phyloP scores from a whole-genome alignment of 1,140 invertebrate species.

The Himalopsyche phryganea region DNA sequence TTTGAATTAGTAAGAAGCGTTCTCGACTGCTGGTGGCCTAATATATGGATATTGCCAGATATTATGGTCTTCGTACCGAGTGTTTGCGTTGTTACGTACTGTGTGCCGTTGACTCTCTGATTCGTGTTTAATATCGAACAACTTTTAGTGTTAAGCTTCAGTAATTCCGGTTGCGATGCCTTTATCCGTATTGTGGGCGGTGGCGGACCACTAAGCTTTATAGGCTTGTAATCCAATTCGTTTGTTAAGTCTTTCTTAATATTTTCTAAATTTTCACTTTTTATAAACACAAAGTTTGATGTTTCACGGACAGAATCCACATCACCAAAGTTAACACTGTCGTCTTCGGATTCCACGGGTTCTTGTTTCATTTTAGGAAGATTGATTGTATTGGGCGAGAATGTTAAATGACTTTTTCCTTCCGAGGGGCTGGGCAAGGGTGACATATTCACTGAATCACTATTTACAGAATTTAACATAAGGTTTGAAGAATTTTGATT shows the following conservation, averaged over 20 bases:
- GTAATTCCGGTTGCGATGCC: conserved; percentile 42
- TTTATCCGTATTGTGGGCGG: conserved; percentile 45
- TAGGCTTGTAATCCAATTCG: conserved; percentile 44
- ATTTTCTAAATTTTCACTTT: conserved; percentile 49
- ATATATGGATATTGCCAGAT: conserved; percentile 53
- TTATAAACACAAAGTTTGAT: conserved; percentile 49
- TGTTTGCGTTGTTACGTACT: conserved; percentile 43
- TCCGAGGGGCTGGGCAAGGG: conserved; percentile 48
- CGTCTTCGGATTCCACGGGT: conserved; percentile 39
- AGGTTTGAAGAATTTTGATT: conserved; percentile 50
- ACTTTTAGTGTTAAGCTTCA: conserved; percentile 49
- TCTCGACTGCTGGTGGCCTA: conserved; percentile 51
- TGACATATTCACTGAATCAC: conserved; percentile 41
- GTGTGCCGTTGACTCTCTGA: conserved; percentile 33
- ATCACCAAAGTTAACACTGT: conserved; percentile 15
- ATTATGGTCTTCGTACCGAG: conserved; percentile 52
- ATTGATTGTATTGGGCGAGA: conserved; percentile 61
- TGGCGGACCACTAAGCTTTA: conserved; percentile 35
- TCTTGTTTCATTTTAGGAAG: conserved; percentile 51
- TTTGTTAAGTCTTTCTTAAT: conserved; percentile 57
- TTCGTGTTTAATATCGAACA: conserved; percentile 51
- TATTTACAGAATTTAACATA: conserved; percentile 46
- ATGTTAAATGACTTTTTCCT: conserved; percentile 63
- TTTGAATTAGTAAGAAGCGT: conserved; percentile 50
- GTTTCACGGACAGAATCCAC: conserved; percentile 30